Evolutionary conservation across 1,140 invertebrate genomes (phyloP).

Genomic region (Aphaenogaster floridana): DNA sequence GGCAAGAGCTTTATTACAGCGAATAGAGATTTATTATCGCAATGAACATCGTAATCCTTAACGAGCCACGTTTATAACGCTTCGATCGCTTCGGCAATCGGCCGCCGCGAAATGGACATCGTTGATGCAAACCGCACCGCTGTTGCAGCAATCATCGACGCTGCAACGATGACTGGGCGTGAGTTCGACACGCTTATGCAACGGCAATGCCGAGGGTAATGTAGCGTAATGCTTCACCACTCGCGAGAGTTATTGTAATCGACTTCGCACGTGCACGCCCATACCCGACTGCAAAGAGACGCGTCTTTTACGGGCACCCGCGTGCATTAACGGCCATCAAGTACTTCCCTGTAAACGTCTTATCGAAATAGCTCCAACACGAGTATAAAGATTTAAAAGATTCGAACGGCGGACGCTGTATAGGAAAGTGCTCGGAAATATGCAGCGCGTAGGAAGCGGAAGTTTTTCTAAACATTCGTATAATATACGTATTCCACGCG

Average conservation of each 20-base stretch:
- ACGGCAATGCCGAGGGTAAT: conserved; percentile 49
- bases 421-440: conserved; percentile 8
- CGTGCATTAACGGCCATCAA: conserved; percentile 53
- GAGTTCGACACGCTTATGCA: neutral
- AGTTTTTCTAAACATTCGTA: neutral
- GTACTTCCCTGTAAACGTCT: conserved; percentile 18
- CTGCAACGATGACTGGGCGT: conserved; percentile 22
- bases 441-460: neutral
- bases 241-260: conserved; percentile 62
- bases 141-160: conserved; percentile 41
- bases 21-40: conserved; percentile 14
- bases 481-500: neutral
- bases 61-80: conserved; percentile 37
- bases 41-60: conserved; percentile 19
- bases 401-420: conserved; percentile 4
- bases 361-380: conserved; percentile 13
- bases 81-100: conserved; percentile 18
- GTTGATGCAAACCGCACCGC: conserved; percentile 31
- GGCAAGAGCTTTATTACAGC: conserved; percentile 28
- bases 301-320: conserved; percentile 25
- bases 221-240: conserved; percentile 58
- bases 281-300: neutral
- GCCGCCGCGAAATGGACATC: conserved; percentile 26
- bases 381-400: conserved; percentile 50
- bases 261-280: conserved; percentile 12